These are phyloP conservation scores for Augiades crinisus DNA, from an alignment of 2,888 invertebrate genomes.

Conservation along the genomic window DNA sequence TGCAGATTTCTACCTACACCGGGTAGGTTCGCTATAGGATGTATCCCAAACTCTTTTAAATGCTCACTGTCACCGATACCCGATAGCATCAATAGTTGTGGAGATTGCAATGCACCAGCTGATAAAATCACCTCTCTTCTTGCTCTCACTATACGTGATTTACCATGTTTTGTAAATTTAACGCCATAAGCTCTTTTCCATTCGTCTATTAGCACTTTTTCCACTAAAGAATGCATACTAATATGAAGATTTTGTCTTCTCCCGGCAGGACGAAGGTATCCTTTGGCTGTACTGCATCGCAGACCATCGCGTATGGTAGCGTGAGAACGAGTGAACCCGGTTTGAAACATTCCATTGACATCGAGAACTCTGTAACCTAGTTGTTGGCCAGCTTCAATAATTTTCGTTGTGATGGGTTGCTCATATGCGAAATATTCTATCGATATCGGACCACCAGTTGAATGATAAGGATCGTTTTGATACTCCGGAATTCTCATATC, in stretches of 20 bases:
- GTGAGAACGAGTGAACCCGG: conserved; percentile 89
- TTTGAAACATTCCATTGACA: conserved; percentile 89
- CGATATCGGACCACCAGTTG: conserved; percentile 86
- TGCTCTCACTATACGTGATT: conserved; percentile 80
- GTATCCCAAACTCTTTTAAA: conserved; percentile 81
- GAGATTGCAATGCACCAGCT: conserved; percentile 91
- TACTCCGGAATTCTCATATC: conserved; percentile 85
- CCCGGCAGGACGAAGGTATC: conserved; percentile 85
- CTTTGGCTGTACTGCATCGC: conserved; percentile 92
- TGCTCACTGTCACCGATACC: conserved; percentile 88
- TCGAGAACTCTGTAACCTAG: conserved; percentile 87
- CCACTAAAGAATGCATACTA: conserved; percentile 84
- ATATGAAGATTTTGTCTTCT: conserved; percentile 88
- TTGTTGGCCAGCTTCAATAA: conserved; percentile 86
- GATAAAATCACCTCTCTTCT: conserved; percentile 91
- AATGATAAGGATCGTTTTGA: conserved; percentile 83
- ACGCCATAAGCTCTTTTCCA: conserved; percentile 85
- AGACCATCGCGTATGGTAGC: conserved; percentile 90
- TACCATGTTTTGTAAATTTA: conserved; percentile 81
- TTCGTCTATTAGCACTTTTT: conserved; percentile 84
- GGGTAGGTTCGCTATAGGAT: conserved; percentile 81
- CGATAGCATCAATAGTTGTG: conserved; percentile 93
- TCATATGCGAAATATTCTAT: conserved; percentile 87
- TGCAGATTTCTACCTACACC: conserved; percentile 92
- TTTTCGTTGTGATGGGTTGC: conserved; percentile 85